Evolutionary conservation across 2,797 vertebrate species (phyloP).

Genomic region (Epinephelus coioides): DNA sequence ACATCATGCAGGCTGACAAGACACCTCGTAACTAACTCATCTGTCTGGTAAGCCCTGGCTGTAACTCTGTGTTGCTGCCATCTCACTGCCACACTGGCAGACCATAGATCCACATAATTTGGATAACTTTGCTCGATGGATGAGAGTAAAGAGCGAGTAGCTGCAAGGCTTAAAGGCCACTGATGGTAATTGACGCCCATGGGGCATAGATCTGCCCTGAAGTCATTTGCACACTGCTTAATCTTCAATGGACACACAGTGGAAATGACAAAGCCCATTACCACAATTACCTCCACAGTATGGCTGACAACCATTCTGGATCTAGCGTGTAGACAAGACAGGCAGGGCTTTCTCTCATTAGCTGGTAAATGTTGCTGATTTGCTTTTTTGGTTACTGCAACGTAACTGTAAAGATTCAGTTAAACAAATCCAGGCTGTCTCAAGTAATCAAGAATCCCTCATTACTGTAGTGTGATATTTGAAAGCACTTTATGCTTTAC

Average conservation of each 20-base stretch:
- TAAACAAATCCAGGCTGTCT: background rate
- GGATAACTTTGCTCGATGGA: conserved; percentile 18
- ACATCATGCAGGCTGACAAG: conserved; percentile 4
- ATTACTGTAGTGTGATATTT: background rate
- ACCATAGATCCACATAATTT: conserved; percentile 26
- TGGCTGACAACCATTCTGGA: conserved; percentile 52
- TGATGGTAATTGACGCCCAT: conserved; percentile 69
- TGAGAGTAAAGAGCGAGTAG: conserved; percentile 33
- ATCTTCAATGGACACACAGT: conserved; percentile 81
- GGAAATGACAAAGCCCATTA: conserved; percentile 87
- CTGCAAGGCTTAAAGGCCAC: conserved; percentile 59
- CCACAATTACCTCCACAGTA: conserved; percentile 67
- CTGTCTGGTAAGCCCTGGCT: conserved; percentile 21
- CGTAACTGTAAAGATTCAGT: background rate
- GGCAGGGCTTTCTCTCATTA: background rate
- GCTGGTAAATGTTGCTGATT: background rate
- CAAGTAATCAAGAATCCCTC: background rate
- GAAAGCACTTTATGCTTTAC: background rate
- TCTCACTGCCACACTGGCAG: conserved; percentile 5
- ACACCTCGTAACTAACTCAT: conserved; percentile 29
- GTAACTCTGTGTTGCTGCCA: conserved; percentile 12
- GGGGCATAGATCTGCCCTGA: conserved; percentile 59
- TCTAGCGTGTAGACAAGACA: conserved; percentile 23
- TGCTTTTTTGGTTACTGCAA: conserved; percentile 1
- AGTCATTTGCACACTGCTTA: conserved; percentile 78